Base-by-base conservation (phyloP, 2,888 invertebrate species). In the Pherbina coryleti region DNA sequence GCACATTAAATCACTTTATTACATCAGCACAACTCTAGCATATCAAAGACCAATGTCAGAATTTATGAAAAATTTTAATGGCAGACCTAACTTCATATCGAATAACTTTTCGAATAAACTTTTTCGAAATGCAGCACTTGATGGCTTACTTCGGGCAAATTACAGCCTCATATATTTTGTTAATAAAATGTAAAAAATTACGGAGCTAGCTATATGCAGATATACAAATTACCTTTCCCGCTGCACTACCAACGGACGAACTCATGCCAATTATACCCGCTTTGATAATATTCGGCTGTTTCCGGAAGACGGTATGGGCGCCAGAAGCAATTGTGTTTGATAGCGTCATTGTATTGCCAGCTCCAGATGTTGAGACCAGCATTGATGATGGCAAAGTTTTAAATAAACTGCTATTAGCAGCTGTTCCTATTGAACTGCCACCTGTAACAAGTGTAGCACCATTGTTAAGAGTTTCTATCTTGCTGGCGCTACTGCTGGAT, bases 231-330 rank as follows among this genome's bases (percentile, higher is more conserved):
- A 79, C 79, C 77, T 77, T 79, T 55, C 60, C 51, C 3, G 64
- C 69, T 28, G 71, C 11, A 28, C 71, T 31, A 22, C 60, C 74
- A 14, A 49, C 31, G 14, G 51, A 51, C 37, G 79, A 34, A 14
- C 71, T 60, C 57, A 78, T 57, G 75, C 79, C 71, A 67, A 75
- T 64, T 64, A 82, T 77, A 31, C 76, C 78, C 57, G 79, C 74
- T 80, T 84, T 83, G 28, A 83, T 81, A 28, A 83, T 82, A 78
- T 83, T 82, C 69, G 84, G 82, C 8, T 84, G 80, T 76, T 85
- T 85, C 17, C 85, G 84, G 60, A 84, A 84, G 55, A 83, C 80
- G 60, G 84, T 62, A 31, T 75, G 74, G 7, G 81, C 76, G 28
- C 81, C 82, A 2, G 82, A 31, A 7, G 79, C 78, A 25, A 84